phyloP scores from a whole-genome alignment of 2,888 invertebrate species.

The Meiosimyza platycephala region DNA sequence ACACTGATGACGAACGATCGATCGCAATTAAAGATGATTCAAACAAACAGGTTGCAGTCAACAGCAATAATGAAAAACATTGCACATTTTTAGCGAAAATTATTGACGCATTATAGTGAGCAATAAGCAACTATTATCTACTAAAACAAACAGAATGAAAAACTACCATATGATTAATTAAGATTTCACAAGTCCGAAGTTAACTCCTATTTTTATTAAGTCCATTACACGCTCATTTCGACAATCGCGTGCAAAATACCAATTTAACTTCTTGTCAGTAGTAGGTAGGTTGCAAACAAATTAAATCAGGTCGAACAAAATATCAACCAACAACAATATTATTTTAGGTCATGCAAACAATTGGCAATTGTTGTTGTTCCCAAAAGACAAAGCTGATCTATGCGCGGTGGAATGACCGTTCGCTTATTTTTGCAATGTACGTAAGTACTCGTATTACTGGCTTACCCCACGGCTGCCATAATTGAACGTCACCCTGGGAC shows the following conservation, averaged over 20 bases:
- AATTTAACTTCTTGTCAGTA: conserved; percentile 18
- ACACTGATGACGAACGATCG: conserved; percentile 7
- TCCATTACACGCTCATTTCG: conserved; percentile 4
- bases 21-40: conserved; percentile 28
- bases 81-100: too few relatives aligned
- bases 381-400: not conserved
- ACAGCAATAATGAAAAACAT: too few relatives aligned
- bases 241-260: conserved; percentile 25
- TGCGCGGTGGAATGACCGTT: conserved; percentile 6
- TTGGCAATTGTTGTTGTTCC: not conserved
- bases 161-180: not conserved
- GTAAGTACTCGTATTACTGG: not conserved
- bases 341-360: conserved; percentile 12
- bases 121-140: not conserved
- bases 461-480: conserved; percentile 12
- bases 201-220: too few relatives aligned
- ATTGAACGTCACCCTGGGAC: not conserved
- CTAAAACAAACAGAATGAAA: not conserved
- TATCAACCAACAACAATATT: not conserved
- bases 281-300: not conserved
- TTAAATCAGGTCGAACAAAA: too few relatives aligned
- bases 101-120: not conserved
- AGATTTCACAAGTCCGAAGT: too few relatives aligned
- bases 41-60: not conserved
- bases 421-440: too few relatives aligned